Evolutionary conservation across 2,113 vertebrate genomes (phyloP), one percentile per base, ranked within the genome.

Genomic region (Psammodynastes pulverulentus): DNA sequence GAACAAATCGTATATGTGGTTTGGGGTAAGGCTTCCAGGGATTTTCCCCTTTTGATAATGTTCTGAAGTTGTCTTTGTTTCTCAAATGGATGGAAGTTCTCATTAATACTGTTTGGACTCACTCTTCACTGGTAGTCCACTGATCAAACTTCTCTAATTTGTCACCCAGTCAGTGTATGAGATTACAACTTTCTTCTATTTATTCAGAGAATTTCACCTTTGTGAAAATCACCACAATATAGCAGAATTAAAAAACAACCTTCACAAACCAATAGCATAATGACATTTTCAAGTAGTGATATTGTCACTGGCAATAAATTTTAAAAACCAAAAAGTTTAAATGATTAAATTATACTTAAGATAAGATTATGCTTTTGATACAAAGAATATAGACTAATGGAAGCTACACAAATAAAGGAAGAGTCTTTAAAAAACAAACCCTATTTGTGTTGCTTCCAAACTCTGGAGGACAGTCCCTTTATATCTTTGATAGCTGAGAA

Each of bases 1-100:
- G 29, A 34, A 85, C 92, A 92, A 93, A 89, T 23, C 87, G 89
- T 53, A 0, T 92, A 45, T 88, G 48, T 87, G n/a, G 87, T 58
- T 92, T 93, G 58, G 91, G 23, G 92, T 43, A 49, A 48, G 39
- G 49, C 58, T 94, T 91, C 90, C 88, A 89, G 84, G 58, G 89
- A 91, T 45, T 67, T 0, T 79, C 90, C 90, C 88, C 79, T 92
- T 79, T 91, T 56, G 56, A 29, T 90, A 39, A 1, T 72, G 88
- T 86, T 39, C 90, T 90, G 91, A 90, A 0, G 0, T 0, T 0
- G 13, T 95, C 87, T 34, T 48, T 51, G 5, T 0, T 0, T 79
- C 89, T 89, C 1, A 0, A 84, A 53, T 0, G 21, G 26, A 9
- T 0, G 48, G 84, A 93, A 92, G 58, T 87, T 72, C 87, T 93